Evolutionary conservation across 2,797 vertebrate genomes (phyloP).

Genomic region (Chelon auratus): DNA sequence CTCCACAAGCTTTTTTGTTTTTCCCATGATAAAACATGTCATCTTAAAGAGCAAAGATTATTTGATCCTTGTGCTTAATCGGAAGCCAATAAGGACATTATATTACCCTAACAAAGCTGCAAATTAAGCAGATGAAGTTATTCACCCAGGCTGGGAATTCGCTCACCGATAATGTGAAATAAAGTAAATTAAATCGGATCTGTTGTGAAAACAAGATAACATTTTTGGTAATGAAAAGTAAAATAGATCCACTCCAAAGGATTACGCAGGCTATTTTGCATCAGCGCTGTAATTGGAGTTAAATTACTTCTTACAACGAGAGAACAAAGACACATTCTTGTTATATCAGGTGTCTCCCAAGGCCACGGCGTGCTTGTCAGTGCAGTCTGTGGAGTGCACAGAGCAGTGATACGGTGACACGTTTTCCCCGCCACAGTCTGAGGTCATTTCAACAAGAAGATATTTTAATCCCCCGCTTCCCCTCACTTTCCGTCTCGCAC

Average conservation of each 20-base stretch:
- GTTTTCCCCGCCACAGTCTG: slow-evolving; percentile 27
- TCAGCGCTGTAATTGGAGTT: slow-evolving; percentile 17
- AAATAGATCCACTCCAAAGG: slow-evolving; percentile 15
- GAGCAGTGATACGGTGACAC: slow-evolving; percentile 26
- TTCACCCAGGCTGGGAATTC: neutral
- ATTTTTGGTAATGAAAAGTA: slow-evolving; percentile 16
- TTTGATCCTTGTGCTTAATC: neutral
- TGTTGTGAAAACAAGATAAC: neutral
- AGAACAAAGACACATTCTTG: slow-evolving; percentile 24
- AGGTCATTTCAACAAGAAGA: slow-evolving; percentile 44
- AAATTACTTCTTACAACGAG: slow-evolving; percentile 13
- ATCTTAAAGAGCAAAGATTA: neutral
- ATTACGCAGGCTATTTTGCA: slow-evolving; percentile 6
- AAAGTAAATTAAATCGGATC: neutral
- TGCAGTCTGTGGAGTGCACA: neutral
- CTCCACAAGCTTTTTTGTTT: neutral
- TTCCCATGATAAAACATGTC: neutral
- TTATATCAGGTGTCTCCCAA: slow-evolving; percentile 32
- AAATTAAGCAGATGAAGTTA: neutral
- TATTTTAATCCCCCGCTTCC: slow-evolving; percentile 8
- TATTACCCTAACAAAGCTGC: neutral
- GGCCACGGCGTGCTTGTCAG: slow-evolving; percentile 1
- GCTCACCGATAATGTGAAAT: neutral
- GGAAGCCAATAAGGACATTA: neutral
- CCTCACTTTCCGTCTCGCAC: neutral